phyloP scores from a whole-genome alignment of 2,888 invertebrate species.

The Crioceris asparagi region DNA sequence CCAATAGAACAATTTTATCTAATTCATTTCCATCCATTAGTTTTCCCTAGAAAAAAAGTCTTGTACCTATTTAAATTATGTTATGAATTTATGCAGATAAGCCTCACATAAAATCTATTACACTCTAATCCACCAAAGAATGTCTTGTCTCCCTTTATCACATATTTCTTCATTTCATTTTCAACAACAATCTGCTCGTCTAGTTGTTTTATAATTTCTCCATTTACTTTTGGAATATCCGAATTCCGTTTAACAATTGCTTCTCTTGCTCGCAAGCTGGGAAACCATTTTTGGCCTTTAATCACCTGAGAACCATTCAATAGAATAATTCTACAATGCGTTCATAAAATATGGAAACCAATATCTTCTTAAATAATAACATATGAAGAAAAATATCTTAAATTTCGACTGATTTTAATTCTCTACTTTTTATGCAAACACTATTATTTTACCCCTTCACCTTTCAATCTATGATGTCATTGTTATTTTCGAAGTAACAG shows the following conservation, averaged over 20 bases:
- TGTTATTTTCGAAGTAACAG: too few species aligned
- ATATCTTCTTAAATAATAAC: too few species aligned
- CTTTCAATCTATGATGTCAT: too few species aligned
- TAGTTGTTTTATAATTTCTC: conserved; percentile 22
- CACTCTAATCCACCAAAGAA: conserved; percentile 31
- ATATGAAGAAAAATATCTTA: too few species aligned
- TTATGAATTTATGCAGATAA: too few species aligned
- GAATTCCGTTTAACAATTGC: conserved; percentile 17
- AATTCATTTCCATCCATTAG: conserved; percentile 21
- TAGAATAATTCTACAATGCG: background rate
- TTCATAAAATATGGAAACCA: too few species aligned
- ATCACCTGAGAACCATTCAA: conserved; percentile 20
- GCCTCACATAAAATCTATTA: conserved; percentile 25
- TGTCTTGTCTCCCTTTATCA: conserved; percentile 28
- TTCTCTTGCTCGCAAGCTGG: conserved; percentile 14
- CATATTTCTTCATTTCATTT: conserved; percentile 16
- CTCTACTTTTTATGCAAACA: too few species aligned
- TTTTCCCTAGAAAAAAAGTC: too few species aligned
- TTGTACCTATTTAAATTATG: too few species aligned
- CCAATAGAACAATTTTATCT: conserved; percentile 27
- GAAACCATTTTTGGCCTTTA: conserved; percentile 27
- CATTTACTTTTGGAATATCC: conserved; percentile 20
- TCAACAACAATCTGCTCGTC: conserved; percentile 23
- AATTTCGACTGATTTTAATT: too few species aligned
- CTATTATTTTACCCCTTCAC: too few species aligned